Base-by-base conservation (phyloP, 2,113 vertebrate genomes). In the Myanophis thanlyinensis region DNA sequence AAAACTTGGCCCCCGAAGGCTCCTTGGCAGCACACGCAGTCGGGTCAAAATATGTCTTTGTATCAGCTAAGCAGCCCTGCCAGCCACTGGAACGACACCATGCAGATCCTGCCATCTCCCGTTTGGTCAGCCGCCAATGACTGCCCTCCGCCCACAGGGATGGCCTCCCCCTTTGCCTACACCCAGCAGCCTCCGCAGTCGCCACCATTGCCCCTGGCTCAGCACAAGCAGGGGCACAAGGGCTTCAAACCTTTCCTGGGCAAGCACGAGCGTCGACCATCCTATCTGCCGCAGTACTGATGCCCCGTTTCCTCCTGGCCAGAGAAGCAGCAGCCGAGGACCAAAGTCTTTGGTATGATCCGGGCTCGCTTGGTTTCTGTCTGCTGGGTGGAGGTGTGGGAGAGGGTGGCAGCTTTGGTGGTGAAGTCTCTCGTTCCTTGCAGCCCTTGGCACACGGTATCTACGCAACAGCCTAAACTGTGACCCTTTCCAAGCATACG, bases 1-100 rank as follows among this genome's bases (percentile, higher is more conserved):
- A 99, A 99, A 98, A 99, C 99, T 0, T 99, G 99, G 99, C 99
- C 99, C 30, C 99, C 99, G 1, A 99, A 99, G 97, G 99, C 99
- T 1, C 99, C 99, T 0, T 99, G 99, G 99, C 99, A 99, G 96
- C 99, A 99, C 97, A 97, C 98, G 2, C 98, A 99, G 96, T 98
- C 99, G 89, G 97, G 98, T 96, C 99, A 98, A 91, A 98, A 98
- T 67, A 94, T 98, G 85, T 98, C 98, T 54, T 97, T 99, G 96
- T 99, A 99, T 94, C 98, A 98, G 56, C 97, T 99, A 97, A 95
- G 98, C 97, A 98, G 98, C 97, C 98, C 99, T 0, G 97, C 98
- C 95, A 97, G 98, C 97, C 99, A 99, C 96, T 99, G 99, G 99
- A 98, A 98, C 0, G 99, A 99, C 97, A 97, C 99, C 89, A 98